Evolutionary conservation across 2,888 invertebrate genomes (phyloP).

Genomic region (Drosophila anomalata): DNA sequence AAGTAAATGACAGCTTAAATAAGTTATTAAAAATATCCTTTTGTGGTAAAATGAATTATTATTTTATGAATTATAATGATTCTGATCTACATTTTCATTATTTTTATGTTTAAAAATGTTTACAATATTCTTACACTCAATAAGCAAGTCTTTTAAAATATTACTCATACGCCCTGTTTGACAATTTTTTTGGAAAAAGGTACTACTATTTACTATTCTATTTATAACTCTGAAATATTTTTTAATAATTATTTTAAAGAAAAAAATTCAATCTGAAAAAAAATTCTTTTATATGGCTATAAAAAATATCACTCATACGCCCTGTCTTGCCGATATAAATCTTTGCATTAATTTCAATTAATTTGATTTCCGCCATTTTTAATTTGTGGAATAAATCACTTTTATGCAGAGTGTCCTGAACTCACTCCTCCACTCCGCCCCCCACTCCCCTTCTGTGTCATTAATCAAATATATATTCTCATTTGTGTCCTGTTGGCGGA

Average conservation of each 20-base stretch:
- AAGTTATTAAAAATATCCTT: too few relatives aligned
- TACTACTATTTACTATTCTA: background rate
- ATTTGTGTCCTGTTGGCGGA: conserved; percentile 28
- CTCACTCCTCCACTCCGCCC: too few relatives aligned
- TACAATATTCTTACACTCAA: background rate
- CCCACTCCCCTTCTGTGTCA: conserved; percentile 26
- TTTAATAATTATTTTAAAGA: too few relatives aligned
- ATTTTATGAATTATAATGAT: background rate
- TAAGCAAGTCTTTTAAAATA: background rate
- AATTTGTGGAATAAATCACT: conserved; percentile 18
- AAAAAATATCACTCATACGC: conserved; percentile 46
- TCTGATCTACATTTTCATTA: background rate
- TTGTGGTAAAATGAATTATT: too few relatives aligned
- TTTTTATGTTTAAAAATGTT: background rate
- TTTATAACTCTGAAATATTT: too few relatives aligned
- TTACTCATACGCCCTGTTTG: conserved; percentile 44
- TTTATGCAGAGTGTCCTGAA: conserved; percentile 4
- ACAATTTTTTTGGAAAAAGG: background rate
- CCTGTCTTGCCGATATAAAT: background rate
- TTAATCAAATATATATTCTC: conserved; percentile 65
- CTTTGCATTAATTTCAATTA: conserved; percentile 4
- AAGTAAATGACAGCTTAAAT: too few relatives aligned
- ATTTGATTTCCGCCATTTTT: conserved; percentile 18
- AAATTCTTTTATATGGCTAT: too few relatives aligned
- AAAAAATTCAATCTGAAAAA: too few relatives aligned